Conservation (phyloP, 2,888 invertebrate species). For the Silvanus unidentatus region DNA sequence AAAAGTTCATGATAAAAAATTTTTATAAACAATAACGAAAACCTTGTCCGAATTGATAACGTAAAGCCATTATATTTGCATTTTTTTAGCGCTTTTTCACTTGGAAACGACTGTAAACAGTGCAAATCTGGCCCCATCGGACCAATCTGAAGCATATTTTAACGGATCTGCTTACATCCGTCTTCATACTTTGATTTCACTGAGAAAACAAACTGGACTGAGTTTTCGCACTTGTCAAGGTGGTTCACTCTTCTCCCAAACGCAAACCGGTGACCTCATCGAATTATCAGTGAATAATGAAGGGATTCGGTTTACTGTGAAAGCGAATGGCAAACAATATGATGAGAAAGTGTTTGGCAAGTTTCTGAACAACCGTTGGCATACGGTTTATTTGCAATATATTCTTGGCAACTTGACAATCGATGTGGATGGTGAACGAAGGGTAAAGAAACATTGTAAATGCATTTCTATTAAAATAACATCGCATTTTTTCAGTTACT, state of each 20-base stretch:
- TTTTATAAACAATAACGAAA: too few relatives aligned
- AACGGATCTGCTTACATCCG: constrained; percentile 74
- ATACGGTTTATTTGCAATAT: constrained; percentile 64
- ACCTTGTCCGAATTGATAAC: too few relatives aligned
- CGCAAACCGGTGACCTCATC: constrained; percentile 51
- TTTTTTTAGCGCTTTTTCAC: too few relatives aligned
- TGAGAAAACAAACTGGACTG: constrained; percentile 74
- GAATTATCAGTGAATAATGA: constrained; percentile 42
- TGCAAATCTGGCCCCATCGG: constrained; percentile 48
- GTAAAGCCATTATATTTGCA: too few relatives aligned
- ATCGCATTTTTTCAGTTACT: constrained; percentile 36
- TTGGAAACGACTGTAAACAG: too few relatives aligned
- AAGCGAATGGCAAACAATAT: constrained; percentile 45
- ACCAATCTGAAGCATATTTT: constrained; percentile 74
- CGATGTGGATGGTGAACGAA: constrained; percentile 48
- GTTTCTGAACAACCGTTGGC: constrained; percentile 77
- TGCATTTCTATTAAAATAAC: constrained; percentile 1
- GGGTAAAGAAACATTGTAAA: constrained; percentile 47
- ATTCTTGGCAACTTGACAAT: constrained; percentile 54
- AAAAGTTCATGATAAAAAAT: too few relatives aligned
- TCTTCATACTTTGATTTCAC: constrained; percentile 65
- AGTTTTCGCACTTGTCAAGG: constrained; percentile 77
- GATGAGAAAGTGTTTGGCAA: constrained; percentile 62
- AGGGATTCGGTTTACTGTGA: constrained; percentile 49
- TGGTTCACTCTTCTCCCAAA: constrained; percentile 65